Conservation (phyloP, 2,797 vertebrate genomes). For the Diglossa cyanea region DNA sequence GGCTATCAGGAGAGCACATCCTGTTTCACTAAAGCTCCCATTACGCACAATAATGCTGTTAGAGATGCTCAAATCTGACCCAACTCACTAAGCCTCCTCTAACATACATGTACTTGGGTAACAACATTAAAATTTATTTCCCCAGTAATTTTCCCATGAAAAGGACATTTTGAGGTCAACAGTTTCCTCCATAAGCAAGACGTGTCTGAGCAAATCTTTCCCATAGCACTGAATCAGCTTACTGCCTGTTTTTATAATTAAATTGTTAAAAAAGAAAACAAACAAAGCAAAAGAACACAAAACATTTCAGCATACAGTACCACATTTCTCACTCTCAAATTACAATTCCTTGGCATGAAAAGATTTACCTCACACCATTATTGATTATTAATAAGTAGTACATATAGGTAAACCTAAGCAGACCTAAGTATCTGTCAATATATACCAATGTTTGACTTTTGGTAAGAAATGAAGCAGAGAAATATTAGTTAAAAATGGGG, state of each 20-base stretch:
- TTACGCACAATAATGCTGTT: neutral
- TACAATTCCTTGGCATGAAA: neutral
- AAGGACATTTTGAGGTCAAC: neutral
- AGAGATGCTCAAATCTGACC: neutral
- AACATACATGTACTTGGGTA: neutral
- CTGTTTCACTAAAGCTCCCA: neutral
- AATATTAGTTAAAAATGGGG: neutral
- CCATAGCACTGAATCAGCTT: neutral
- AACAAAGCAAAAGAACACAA: neutral
- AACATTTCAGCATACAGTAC: neutral
- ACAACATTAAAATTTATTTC: neutral
- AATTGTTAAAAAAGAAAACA: neutral
- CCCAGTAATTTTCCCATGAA: neutral
- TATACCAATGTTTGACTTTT: neutral
- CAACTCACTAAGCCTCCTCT: neutral
- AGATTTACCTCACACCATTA: neutral
- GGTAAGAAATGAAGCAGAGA: neutral
- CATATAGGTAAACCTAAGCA: neutral
- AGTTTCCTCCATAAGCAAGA: neutral
- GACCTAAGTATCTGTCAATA: neutral
- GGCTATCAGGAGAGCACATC: neutral
- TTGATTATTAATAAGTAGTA: neutral
- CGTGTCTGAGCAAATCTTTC: neutral
- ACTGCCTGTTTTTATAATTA: neutral
- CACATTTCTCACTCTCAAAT: neutral